Base-by-base conservation (phyloP, 2,113 vertebrate species). In the Perca fluviatilis region DNA sequence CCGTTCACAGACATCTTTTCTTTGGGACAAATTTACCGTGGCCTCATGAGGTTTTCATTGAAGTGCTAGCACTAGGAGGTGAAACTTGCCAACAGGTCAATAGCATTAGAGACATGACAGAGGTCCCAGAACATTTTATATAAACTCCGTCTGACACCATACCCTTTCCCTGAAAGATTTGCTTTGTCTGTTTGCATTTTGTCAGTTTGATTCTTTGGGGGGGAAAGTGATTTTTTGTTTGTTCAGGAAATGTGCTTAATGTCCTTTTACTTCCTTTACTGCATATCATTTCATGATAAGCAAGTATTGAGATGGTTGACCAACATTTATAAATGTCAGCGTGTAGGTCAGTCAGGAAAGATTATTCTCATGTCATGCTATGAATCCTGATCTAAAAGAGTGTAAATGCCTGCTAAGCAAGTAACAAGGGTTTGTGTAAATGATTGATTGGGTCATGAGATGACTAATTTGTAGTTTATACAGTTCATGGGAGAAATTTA, bases 11-110 rank as follows among this genome's bases (percentile, higher is more conserved):
- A 94, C 74, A 84, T 79, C 96, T 96, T 97, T 97, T 97, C 95
- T 97, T 96, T 94, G 94, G 88, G 91, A 95, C 94, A 95, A 96
- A 95, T 96, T 96, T 94, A 95, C 95, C 95, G 86, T 96, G 94
- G 82, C 79, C 95, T 93, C 94, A 96, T 97, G 95, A 96, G 94
- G 94, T 97, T 97, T 93, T 97, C 95, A 95, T 95, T 95, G 94
- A 95, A 93, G 94, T 93, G 91, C 95, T 94, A 95, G 95, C 96
- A 93, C 95, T 90, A 91, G 77, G 94, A 94, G 87, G 86, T 69
- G 78, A 92, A 86, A 90, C 90, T 92, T 90, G 87, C 49, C 50
- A 93, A 92, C 90, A 93, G 88, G 95, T 96, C 95, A 90, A 86
- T 82, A 85, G 88, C 83, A 92, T 94, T 93, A 91, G 65, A 80